These are phyloP conservation scores for Caenorhabditis brenneri DNA, from an alignment of 1,140 invertebrate genomes.

Conservation along the genomic window DNA sequence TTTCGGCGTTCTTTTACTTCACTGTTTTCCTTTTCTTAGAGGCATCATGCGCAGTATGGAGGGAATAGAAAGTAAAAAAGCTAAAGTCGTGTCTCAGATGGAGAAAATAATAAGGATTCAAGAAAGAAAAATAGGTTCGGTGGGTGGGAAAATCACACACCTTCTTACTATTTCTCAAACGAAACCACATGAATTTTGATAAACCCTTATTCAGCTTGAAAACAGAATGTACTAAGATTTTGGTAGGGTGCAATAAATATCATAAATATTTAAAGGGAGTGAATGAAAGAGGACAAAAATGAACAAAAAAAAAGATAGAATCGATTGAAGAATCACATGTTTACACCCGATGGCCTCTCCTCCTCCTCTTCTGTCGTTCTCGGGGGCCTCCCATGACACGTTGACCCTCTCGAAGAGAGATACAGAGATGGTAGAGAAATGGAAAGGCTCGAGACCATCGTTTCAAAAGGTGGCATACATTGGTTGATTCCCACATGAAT, in stretches of 20 bases:
- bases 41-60: too few relatives aligned
- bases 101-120: too few relatives aligned
- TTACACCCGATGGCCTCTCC: constrained; percentile 1
- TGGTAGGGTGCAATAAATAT: not conserved
- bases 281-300: not conserved
- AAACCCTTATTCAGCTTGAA: not conserved
- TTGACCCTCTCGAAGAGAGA: not conserved
- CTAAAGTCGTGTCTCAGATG: too few relatives aligned
- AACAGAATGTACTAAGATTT: not conserved
- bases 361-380: not conserved
- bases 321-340: constrained; percentile 34
- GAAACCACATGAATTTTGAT: too few relatives aligned
- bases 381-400: constrained; percentile 30
- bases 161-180: too few relatives aligned
- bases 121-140: too few relatives aligned
- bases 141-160: too few relatives aligned
- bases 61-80: too few relatives aligned
- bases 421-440: not conserved
- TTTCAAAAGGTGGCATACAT: too few relatives aligned
- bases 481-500: too few relatives aligned
- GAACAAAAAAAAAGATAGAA: not conserved
- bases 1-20: too few relatives aligned
- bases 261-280: not conserved
- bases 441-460: not conserved
- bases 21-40: too few relatives aligned